Evolutionary conservation across 2,888 invertebrate genomes (phyloP), one percentile per base, ranked within the genome.

Genomic region (Trilocha varians): DNA sequence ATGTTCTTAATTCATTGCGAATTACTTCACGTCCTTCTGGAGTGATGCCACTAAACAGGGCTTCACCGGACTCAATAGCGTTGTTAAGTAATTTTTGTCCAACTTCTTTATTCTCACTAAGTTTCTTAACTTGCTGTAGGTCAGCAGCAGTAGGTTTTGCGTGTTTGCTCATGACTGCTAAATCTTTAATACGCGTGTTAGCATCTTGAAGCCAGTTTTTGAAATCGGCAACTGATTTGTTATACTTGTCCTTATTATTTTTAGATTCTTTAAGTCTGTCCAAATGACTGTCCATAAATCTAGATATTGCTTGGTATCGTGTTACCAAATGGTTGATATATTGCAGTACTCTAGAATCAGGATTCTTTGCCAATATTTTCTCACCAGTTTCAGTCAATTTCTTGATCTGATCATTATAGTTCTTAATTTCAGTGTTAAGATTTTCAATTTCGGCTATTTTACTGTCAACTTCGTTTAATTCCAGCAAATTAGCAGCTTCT

Each of bases 21-120:
- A 98, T 91, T 39, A 88, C 82, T 66, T 98, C 97, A 39, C 97
- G 89, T 45, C 96, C 94, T 60, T 96, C 95, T 1, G 95, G 92
- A 1, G 93, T 93, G 6, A 97, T 93, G 34, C 93, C 91, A 9
- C 95, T 91, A 61, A 96, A 96, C 8, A 98, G 80, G 4, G 92
- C 90, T 80, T 98, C 98, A 0, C 97, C 97, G 41, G 93, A 90
- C 70, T 95, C 95, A 0, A 95, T 91, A 0, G 94, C 93, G 55
- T 88, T 90, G 56, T 93, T 95, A 0, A 97, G 73, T 33, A 95
- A 78, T 18, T 83, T 78, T 63, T 95, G 95, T 0, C 96, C 97
- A 41, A 89, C 85, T 56, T 96, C 95, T 55, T 95, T 91, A 60
- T 91, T 90, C 38, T 89, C 89, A 32, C 88, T 89, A 44, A 93